phyloP scores from a whole-genome alignment of 1,140 invertebrate genomes.

The Wasmannia auropunctata region DNA sequence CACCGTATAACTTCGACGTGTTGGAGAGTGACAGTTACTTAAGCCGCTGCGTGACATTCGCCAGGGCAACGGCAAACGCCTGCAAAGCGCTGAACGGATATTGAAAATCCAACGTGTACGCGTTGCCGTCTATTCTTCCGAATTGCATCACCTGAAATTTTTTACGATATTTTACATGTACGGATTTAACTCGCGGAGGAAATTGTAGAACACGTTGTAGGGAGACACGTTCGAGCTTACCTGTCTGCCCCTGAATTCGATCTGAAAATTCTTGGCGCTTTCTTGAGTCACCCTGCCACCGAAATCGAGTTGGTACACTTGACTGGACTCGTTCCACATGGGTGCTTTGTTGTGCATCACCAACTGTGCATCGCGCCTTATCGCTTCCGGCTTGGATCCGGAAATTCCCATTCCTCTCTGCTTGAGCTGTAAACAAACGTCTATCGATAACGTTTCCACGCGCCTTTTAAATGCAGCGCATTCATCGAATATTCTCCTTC shows the following conservation, averaged over 20 bases:
- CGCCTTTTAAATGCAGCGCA: neutral
- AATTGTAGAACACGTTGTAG: neutral
- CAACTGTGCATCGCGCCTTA: conserved; percentile 89
- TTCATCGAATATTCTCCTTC: neutral
- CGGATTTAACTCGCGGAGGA: neutral
- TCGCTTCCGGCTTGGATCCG: conserved; percentile 84
- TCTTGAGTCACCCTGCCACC: conserved; percentile 99
- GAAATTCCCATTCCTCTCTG: conserved; percentile 85
- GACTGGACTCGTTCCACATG: conserved; percentile 99
- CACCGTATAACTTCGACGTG: conserved; percentile 40
- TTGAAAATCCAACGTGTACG: conserved; percentile 99
- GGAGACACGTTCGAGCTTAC: conserved; percentile 84
- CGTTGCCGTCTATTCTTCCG: conserved; percentile 98
- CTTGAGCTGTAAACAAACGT: conserved; percentile 86
- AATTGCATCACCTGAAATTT: conserved; percentile 98
- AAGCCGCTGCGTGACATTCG: conserved; percentile 99
- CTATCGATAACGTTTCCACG: neutral
- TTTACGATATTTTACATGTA: neutral
- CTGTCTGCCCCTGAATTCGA: conserved; percentile 98
- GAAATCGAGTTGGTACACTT: conserved; percentile 99
- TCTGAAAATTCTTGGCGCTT: conserved; percentile 99
- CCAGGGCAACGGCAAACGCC: conserved; percentile 98
- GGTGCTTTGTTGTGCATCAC: conserved; percentile 99
- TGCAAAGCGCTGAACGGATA: conserved; percentile 99
- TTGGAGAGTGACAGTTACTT: conserved; percentile 89